phyloP scores from a whole-genome alignment of 2,113 vertebrate species.

The Coturnix japonica region DNA sequence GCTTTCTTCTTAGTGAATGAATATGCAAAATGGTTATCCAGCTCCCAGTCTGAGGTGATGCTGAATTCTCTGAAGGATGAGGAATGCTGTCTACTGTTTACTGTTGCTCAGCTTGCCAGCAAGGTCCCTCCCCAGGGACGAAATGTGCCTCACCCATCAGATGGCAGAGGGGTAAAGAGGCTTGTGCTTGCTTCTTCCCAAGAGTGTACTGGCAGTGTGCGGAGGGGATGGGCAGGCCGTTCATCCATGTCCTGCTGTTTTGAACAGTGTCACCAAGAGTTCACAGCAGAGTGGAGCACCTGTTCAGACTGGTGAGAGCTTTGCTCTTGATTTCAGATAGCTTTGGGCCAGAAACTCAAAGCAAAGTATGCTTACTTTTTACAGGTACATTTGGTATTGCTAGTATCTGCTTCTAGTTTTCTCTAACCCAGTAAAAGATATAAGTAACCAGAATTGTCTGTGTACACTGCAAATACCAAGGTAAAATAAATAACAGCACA shows the following conservation, averaged over 20 bases:
- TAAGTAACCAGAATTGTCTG: neutral
- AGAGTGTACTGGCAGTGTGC: neutral
- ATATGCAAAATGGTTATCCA: neutral
- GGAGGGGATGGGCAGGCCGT: rapidly evolving
- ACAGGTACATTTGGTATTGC: neutral
- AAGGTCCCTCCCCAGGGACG: neutral
- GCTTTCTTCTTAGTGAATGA: neutral
- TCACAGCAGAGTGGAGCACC: neutral
- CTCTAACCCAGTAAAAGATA: neutral
- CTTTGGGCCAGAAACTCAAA: neutral
- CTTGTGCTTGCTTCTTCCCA: neutral
- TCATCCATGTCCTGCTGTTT: neutral
- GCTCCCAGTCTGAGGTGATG: neutral
- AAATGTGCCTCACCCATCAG: neutral
- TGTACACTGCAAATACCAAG: neutral
- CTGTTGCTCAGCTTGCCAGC: neutral
- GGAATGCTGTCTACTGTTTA: neutral
- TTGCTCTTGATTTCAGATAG: neutral
- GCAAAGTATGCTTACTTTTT: neutral
- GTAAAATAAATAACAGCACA: neutral
- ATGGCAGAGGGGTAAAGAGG: rapidly evolving
- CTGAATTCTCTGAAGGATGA: neutral
- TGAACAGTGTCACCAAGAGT: neutral
- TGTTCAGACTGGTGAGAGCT: neutral
- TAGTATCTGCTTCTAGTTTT: neutral